These are phyloP conservation scores for Pachyseris speciosa DNA, from an alignment of 64 coral and sea anemone genomes.

Conservation along the genomic window DNA sequence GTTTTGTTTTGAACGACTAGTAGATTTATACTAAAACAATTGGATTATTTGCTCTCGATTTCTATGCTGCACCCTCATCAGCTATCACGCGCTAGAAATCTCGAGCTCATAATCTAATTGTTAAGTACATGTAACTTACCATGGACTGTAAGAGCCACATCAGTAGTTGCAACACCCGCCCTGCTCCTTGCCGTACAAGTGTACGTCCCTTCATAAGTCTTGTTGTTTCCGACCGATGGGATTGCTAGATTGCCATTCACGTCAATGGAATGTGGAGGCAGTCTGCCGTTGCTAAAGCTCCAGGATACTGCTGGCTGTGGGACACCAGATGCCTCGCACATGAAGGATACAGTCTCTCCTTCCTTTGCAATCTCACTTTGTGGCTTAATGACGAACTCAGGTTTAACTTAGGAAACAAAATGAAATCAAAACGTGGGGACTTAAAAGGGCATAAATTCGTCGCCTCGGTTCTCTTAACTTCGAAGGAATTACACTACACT, in stretches of 20 bases:
- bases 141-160: constrained; percentile 36
- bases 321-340: constrained; percentile 36
- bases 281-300: constrained; percentile 1
- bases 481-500: too few species aligned
- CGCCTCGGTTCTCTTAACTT: too few species aligned
- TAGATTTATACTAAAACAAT: too few species aligned
- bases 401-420: constrained; percentile 47
- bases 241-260: constrained; percentile 34
- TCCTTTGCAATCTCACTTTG: constrained; percentile 5
- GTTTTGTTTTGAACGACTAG: too few species aligned
- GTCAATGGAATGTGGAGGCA: neutral
- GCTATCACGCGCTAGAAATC: too few species aligned
- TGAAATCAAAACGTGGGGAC: neutral
- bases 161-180: neutral
- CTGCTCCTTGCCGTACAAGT: constrained; percentile 31
- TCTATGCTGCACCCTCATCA: too few species aligned
- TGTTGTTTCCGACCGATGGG: constrained; percentile 28
- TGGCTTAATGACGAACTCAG: constrained; percentile 42
- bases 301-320: constrained; percentile 40
- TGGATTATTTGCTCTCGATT: too few species aligned
- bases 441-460: too few species aligned
- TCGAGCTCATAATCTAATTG: too few species aligned
- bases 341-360: constrained; percentile 49
- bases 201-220: constrained; percentile 54
- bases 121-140: constrained; percentile 1